Evolutionary conservation across 2,113 vertebrate species (phyloP), one percentile per base, ranked within the genome.

Genomic region (Aegotheles bennettii): DNA sequence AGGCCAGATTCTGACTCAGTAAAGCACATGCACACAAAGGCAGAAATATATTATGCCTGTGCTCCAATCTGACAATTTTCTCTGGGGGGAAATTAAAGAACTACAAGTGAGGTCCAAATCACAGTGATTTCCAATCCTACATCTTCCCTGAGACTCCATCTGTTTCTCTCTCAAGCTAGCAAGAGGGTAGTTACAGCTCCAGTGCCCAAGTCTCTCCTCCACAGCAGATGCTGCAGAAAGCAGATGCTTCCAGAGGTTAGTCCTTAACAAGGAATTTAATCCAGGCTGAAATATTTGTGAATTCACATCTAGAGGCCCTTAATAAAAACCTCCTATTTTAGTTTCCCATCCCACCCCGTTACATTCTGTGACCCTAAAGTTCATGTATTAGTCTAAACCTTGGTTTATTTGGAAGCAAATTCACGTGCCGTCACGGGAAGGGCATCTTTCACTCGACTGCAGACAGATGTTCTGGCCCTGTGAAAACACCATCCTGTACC

Each of bases 21-120:
- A 11, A 75, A 29, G 50, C 87, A 75, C 76, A 50, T 3, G 33
- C 79, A 84, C 91, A 93, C 77, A 87, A 69, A 87, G 36, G 65
- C 78, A 87, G 87, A 94, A 90, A 94, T 69, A 54, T 36, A 91
- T 84, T 17, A 65, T 28, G 71, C 57, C 75, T 87, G 42, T 61
- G 59, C 84, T 95, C 82, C 91, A 77, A 74, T 67, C 54, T 47
- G 82, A 96, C 89, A 4, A 23, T 86, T 50, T 92, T 80, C 92
- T 92, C 92, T 9, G 56, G 87, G 59, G 95, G 71, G 19, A 81
- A 80, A 94, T 96, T 83, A 94, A 78, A 81, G 90, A 74, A 67
- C 87, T 93, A 57, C 84, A 91, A 94, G 87, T 86, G 90, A 95
- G 93, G 93, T 88, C 92, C 93, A 97, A 91, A 70, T 56, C 42